Evolutionary conservation across 35 echinoderm and acorn worm genomes (phyloP).

Genomic region (Apostichopus japonicus): DNA sequence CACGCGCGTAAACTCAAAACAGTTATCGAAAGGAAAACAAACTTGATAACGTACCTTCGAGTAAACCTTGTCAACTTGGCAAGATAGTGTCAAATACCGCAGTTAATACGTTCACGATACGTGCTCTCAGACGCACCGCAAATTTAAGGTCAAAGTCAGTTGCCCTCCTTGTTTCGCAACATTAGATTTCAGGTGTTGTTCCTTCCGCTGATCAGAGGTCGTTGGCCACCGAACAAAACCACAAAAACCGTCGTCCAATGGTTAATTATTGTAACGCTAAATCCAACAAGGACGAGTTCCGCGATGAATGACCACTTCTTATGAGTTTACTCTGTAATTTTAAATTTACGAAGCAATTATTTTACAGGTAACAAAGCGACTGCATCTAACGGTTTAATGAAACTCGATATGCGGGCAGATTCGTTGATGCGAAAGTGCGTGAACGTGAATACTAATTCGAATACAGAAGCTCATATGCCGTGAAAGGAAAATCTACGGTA

Average conservation of each 20-base stretch:
- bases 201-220: not conserved
- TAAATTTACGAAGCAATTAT: slow-evolving; percentile 38
- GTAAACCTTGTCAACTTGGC: slow-evolving; percentile 31
- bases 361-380: slow-evolving; percentile 32
- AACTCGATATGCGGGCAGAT: slow-evolving; percentile 22
- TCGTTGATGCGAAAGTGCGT: slow-evolving; percentile 18
- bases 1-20: slow-evolving; percentile 46
- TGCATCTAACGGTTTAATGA: slow-evolving; percentile 30
- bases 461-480: not conserved
- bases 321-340: not conserved
- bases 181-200: slow-evolving; percentile 32
- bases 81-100: slow-evolving; percentile 46
- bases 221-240: not conserved
- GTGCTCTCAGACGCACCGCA: slow-evolving; percentile 30
- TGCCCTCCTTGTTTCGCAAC: slow-evolving; percentile 5
- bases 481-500: slow-evolving; percentile 11
- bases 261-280: not conserved
- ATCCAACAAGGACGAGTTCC: not conserved
- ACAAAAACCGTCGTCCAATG: not conserved
- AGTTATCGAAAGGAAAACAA: slow-evolving; percentile 55
- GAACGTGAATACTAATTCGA: slow-evolving; percentile 42
- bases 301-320: slow-evolving; percentile 7
- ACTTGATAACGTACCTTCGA: slow-evolving; percentile 35
- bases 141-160: slow-evolving; percentile 19
- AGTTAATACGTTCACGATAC: slow-evolving; percentile 44